A percentile compares a stretch with the other conserved stretches of the same genome.
Conservation (phyloP, 2,888 invertebrate species). For the Blastobasis lacticolella region DNA sequence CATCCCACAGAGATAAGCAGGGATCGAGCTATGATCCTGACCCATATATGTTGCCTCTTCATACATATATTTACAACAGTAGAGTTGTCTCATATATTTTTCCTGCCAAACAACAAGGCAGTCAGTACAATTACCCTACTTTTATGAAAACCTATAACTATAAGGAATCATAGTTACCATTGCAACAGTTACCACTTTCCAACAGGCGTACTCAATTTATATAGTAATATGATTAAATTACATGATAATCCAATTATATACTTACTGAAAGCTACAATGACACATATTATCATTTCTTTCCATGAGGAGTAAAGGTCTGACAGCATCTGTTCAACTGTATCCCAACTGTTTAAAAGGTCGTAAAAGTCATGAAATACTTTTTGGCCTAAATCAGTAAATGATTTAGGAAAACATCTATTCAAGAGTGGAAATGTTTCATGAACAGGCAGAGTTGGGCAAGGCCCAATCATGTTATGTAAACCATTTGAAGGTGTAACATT, state of each 20-base stretch:
- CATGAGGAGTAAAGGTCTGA: constrained; percentile 92
- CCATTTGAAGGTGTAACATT: constrained; percentile 52
- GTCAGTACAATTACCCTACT: no score
- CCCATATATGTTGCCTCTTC: no score
- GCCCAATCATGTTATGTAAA: constrained; percentile 74
- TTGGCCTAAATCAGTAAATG: constrained; percentile 77
- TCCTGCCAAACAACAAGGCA: no score
- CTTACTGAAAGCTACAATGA: constrained; percentile 87
- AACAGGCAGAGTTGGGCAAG: constrained; percentile 87
- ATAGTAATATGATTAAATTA: background rate
- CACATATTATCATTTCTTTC: constrained; percentile 87
- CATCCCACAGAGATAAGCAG: no score
- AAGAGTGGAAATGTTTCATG: constrained; percentile 85
- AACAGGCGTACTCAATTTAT: no score
- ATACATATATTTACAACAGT: no score
- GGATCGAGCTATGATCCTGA: no score
- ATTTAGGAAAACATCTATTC: constrained; percentile 90
- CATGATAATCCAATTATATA: constrained; percentile 18
- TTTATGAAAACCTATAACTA: no score
- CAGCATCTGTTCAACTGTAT: constrained; percentile 89
- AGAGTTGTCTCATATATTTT: no score
- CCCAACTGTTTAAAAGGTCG: constrained; percentile 89
- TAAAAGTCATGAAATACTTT: constrained; percentile 82
- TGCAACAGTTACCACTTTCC: no score
- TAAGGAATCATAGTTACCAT: no score